Conservation (phyloP, 2,888 invertebrate genomes). For the Pardosa pseudoannulata region DNA sequence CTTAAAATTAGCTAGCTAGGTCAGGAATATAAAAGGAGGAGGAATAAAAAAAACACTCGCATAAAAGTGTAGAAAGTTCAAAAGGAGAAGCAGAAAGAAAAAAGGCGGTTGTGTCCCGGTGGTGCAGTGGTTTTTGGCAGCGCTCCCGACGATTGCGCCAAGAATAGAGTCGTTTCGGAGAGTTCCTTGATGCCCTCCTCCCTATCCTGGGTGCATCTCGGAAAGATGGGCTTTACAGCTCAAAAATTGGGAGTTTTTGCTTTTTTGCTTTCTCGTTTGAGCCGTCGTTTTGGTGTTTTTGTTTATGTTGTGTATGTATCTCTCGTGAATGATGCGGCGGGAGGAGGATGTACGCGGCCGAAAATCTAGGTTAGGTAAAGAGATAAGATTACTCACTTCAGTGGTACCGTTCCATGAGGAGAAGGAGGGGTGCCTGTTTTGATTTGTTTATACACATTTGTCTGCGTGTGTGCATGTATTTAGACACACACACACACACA, state of each 20-base stretch:
- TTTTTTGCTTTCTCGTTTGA: not conserved
- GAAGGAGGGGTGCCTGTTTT: too few relatives aligned
- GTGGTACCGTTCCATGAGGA: not conserved
- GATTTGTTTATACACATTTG: too few relatives aligned
- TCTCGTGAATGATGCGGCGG: constrained; percentile 9
- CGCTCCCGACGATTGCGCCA: constrained; percentile 37
- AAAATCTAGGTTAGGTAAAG: constrained; percentile 62
- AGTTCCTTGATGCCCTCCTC: not conserved
- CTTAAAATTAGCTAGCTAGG: not conserved
- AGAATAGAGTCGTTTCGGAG: constrained; percentile 49
- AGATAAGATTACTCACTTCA: constrained; percentile 11
- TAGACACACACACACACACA: too few relatives aligned
- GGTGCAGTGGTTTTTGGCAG: constrained; percentile 59
- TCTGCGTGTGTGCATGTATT: too few relatives aligned
- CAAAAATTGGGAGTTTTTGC: not conserved
- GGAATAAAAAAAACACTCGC: not conserved
- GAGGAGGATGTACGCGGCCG: not conserved
- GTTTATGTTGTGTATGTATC: constrained; percentile 49
- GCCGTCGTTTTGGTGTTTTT: constrained; percentile 20
- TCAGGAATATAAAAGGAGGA: not conserved
- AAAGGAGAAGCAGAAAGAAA: not conserved
- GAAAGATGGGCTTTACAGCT: not conserved
- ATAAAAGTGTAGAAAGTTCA: not conserved
- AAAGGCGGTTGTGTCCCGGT: not conserved
- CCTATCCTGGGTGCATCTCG: not conserved